Evolutionary conservation across 2,888 invertebrate genomes (phyloP).

Genomic region (Diaprepes abbreviatus): DNA sequence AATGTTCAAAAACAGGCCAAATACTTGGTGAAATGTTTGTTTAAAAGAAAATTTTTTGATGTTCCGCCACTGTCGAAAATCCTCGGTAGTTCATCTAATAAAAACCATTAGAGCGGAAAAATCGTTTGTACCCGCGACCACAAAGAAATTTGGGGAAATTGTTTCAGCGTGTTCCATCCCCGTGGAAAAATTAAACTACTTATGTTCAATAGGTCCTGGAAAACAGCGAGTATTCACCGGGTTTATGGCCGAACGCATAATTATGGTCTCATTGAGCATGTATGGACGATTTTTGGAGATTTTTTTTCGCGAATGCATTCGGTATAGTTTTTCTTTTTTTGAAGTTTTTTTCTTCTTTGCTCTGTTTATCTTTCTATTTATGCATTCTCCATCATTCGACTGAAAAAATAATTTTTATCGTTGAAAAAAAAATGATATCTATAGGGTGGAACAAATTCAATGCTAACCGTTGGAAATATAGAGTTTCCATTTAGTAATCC

Average conservation of each 20-base stretch:
- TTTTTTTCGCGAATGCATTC: neutral
- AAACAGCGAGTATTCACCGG: neutral
- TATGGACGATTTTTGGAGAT: neutral
- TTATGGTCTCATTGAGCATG: neutral
- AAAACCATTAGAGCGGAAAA: constrained; percentile 38
- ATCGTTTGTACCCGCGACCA: constrained; percentile 36
- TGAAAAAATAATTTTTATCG: too few species aligned
- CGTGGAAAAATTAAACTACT: constrained; percentile 31
- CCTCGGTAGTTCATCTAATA: constrained; percentile 40
- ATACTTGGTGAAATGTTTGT: too few species aligned
- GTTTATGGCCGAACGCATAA: constrained; percentile 4
- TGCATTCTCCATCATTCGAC: too few species aligned
- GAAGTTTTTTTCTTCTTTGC: too few species aligned
- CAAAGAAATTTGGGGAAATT: constrained; percentile 43
- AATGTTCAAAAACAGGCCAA: too few species aligned
- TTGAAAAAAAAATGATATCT: too few species aligned
- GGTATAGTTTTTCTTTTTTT: too few species aligned
- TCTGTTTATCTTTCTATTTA: too few species aligned
- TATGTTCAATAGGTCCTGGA: constrained; percentile 29
- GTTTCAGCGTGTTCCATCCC: constrained; percentile 28
- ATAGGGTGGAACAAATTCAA: too few species aligned
- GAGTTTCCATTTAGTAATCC: too few species aligned
- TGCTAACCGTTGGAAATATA: too few species aligned
- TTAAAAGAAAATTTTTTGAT: too few species aligned
- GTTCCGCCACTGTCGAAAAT: constrained; percentile 23